These are phyloP conservation scores for Coregonus clupeaformis DNA, from an alignment of 2,113 vertebrate species.

Conservation along the genomic window DNA sequence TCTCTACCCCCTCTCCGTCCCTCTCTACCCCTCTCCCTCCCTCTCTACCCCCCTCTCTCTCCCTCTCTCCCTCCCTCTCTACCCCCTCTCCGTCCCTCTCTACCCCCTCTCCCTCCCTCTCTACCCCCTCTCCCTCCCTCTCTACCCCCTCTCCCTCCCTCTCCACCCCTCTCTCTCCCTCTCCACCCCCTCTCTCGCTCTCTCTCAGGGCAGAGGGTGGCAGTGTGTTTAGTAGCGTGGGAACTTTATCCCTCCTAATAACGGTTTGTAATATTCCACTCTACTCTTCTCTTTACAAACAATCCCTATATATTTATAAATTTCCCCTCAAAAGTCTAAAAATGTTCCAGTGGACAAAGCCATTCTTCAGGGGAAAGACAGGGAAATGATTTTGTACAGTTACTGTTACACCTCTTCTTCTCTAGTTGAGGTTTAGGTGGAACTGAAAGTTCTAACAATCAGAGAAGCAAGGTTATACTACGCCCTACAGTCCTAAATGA, in stretches of 20 bases:
- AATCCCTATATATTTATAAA: not conserved
- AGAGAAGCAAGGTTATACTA: not conserved
- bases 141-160: too few relatives aligned
- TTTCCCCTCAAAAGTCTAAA: not conserved
- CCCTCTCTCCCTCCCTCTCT: not conserved
- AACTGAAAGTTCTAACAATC: not conserved
- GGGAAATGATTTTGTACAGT: not conserved
- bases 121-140: too few relatives aligned
- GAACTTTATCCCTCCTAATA: not conserved
- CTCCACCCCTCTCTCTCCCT: too few relatives aligned
- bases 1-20: too few relatives aligned
- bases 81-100: too few relatives aligned
- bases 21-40: too few relatives aligned
- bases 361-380: not conserved
- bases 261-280: not conserved
- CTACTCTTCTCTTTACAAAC: not conserved
- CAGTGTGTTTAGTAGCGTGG: not conserved
- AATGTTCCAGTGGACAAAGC: not conserved
- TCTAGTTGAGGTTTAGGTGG: not conserved
- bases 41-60: too few relatives aligned
- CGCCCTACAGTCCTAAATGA: too few relatives aligned
- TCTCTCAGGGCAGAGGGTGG: not conserved
- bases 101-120: too few relatives aligned
- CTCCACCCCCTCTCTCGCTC: too few relatives aligned
- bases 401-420: not conserved